A percentile compares a stretch with the other conserved stretches of the same genome.
Evolutionary conservation across 2,888 invertebrate genomes (phyloP).

Genomic region (Abscondita cerata): DNA sequence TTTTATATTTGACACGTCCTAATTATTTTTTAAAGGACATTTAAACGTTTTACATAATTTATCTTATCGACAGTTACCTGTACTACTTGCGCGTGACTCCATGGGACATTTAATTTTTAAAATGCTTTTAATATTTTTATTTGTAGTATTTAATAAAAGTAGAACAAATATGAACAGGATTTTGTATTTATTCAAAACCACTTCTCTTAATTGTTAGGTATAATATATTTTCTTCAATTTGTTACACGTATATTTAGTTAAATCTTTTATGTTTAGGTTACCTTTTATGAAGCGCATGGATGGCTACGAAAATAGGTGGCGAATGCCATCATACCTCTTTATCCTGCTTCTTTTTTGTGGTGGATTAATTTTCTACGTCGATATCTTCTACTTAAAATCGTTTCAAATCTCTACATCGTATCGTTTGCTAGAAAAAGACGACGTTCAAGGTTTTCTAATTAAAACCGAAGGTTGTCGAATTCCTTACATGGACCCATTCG

Average conservation of each 20-base stretch:
- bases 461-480: conserved; percentile 73
- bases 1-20: no score
- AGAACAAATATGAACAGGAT: no score
- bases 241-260: no score
- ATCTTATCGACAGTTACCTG: no score
- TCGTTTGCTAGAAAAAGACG: not conserved
- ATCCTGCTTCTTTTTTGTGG: conserved; percentile 45
- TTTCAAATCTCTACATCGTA: conserved; percentile 24
- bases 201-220: no score
- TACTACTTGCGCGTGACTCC: no score
- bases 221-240: not conserved
- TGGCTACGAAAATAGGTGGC: conserved; percentile 38
- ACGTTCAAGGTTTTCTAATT: conserved; percentile 51
- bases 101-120: no score
- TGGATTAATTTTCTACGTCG: conserved; percentile 47
- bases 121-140: no score
- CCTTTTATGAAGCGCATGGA: conserved; percentile 30
- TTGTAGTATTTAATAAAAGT: no score
- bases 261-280: conserved; percentile 17
- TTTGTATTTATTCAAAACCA: no score
- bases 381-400: conserved; percentile 45
- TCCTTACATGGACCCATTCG: conserved; percentile 68
- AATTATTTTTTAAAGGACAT: no score
- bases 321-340: conserved; percentile 46
- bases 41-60: no score